Evolutionary conservation across 2,888 invertebrate genomes (phyloP), one percentile per base, ranked within the genome.

Genomic region (Rutpela maculata): DNA sequence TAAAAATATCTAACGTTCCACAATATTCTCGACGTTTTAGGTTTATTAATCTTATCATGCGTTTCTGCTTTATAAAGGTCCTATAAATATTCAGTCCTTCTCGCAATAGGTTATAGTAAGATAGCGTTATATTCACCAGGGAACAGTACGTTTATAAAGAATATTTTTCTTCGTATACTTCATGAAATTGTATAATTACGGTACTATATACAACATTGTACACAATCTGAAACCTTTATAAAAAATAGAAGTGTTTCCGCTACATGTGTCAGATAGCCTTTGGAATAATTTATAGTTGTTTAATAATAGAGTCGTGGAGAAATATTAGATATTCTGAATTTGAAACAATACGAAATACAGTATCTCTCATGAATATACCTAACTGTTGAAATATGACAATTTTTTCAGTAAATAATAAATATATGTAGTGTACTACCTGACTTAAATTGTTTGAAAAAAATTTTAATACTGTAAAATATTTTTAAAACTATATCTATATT

Each of bases 11-110:
- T 56, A 15, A n/a, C 55, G 3, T 1, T 15, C 7, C 7, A 4
- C n/a, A 26, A 26, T 26, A 26, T 26, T 26, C 56, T 56, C 56
- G 18, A 18, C 1, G 56, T 56, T 56, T 10, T 59, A 59, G 19
- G 19, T 19, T 59, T 59, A 59, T 59, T 59, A 59, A 59, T 59
- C 59, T 22, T 59, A 59, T 59, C 59, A 59, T 59, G 59, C 59
- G 59, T 59, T 19, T 59, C 59, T 59, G 59, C 59, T 22, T 59
- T 59, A 22, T 59, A 59, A 59, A 59, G 19, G 7, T 1, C 11
- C 59, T 59, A 59, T 59, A 59, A 59, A 59, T 59, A 59, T 59
- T 59, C 59, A 59, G 59, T 4, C 11, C 19, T 59, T 2, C 59
- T 19, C 11, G 19, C 59, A 59, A 59, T 22, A 22, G 59, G 59